These are phyloP conservation scores for Myodes glareolus DNA, from an alignment of 2,113 vertebrate species.

Conservation along the genomic window DNA sequence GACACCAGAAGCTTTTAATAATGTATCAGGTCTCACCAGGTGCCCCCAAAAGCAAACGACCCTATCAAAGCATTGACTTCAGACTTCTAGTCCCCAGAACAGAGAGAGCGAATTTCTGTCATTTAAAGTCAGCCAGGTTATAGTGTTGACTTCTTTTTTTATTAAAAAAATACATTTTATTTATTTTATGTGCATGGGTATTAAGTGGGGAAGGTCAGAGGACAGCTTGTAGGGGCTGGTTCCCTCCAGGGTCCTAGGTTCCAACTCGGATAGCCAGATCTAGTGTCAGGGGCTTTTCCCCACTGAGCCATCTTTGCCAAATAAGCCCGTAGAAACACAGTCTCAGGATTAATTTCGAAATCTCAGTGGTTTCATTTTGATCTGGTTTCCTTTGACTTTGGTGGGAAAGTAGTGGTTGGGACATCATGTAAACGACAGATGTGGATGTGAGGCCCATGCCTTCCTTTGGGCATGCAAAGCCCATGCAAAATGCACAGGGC, in stretches of 20 bases:
- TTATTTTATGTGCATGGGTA: neutral
- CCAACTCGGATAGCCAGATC: neutral
- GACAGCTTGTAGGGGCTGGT: too few relatives aligned
- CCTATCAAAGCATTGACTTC: neutral
- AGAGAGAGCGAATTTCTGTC: neutral
- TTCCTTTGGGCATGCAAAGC: neutral
- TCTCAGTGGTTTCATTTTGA: neutral
- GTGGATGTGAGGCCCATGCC: neutral
- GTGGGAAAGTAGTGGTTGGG: constrained; percentile 37
- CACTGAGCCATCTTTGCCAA: neutral
- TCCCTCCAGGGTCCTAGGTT: neutral
- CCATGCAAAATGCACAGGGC: neutral
- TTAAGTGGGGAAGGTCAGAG: neutral
- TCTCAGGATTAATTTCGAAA: constrained; percentile 13
- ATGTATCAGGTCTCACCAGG: neutral
- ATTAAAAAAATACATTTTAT: neutral
- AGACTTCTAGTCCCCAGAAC: neutral
- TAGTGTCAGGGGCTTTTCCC: neutral
- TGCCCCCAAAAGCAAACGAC: neutral
- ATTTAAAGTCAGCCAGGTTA: neutral
- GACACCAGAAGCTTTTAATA: neutral
- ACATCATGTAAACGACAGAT: neutral
- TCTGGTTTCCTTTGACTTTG: neutral
- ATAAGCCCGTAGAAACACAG: neutral
- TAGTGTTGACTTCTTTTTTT: neutral